Percentiles rank a stretch among this genome's conserved stretches.
Evolutionary conservation across 2,888 invertebrate species (phyloP).

Genomic region (Hyposoter didymator): DNA sequence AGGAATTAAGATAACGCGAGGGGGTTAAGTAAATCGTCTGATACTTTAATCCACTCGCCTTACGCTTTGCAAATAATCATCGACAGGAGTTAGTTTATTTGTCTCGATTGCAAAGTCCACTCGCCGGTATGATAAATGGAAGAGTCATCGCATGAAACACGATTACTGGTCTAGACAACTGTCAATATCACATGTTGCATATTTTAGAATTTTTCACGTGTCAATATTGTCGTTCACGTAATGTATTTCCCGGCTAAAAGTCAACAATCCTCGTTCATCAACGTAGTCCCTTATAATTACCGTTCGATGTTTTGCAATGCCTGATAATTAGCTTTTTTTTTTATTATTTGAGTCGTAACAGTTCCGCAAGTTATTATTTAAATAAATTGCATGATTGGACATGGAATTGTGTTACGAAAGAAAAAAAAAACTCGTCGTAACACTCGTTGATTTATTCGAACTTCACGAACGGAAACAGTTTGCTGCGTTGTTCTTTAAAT

Average conservation of each 20-base stretch:
- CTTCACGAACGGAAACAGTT: neutral
- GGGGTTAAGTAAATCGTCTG: slow-evolving; percentile 1
- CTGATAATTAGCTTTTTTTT: neutral
- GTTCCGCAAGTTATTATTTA: neutral
- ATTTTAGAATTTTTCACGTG: neutral
- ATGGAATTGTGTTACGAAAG: neutral
- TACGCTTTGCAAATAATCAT: slow-evolving; percentile 14
- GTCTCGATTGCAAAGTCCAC: slow-evolving; percentile 7
- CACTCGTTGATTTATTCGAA: neutral
- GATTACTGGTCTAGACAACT: slow-evolving; percentile 19
- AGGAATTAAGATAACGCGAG: slow-evolving; percentile 9
- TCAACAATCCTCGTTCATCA: neutral
- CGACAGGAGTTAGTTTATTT: slow-evolving; percentile 1
- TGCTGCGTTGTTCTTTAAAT: neutral
- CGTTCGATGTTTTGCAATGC: neutral
- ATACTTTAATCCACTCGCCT: slow-evolving; percentile 49
- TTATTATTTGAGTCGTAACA: neutral
- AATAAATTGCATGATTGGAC: neutral
- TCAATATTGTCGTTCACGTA: neutral
- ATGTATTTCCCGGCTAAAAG: neutral
- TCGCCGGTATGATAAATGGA: neutral
- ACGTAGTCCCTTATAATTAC: neutral
- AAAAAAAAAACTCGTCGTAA: neutral
- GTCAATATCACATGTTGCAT: slow-evolving; percentile 17
- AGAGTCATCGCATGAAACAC: neutral